Evolutionary conservation across 1,140 invertebrate genomes (phyloP), one percentile per base, ranked within the genome.

Genomic region (Eubasilissa regina): DNA sequence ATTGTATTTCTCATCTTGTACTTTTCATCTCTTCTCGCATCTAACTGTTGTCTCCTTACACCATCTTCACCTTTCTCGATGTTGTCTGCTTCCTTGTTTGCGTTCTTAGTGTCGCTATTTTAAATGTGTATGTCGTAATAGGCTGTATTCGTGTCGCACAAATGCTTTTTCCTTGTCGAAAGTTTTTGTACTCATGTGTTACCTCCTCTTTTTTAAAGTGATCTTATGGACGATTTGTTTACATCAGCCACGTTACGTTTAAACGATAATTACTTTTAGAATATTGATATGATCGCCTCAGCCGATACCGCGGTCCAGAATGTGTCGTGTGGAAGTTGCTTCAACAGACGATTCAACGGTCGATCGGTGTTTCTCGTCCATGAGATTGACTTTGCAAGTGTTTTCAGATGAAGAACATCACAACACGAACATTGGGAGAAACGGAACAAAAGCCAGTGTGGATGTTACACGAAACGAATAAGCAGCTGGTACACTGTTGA

Each of bases 341-440:
- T 35, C 25, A 1, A 35, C 25, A 35, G 25, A 6, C 25, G 25
- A 6, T 6, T 3, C 25, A 35, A 35, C 25, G 1, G 25, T 35
- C 25, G 55, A 21, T 13, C 17, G 73, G 11, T 12, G 60, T 64
- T 64, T 43, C 60, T 44, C 64, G 64, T 17, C 76, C 68, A 48
- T 75, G 47, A 47, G 70, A 81, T 79, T 81, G 77, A 81, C 77
- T 81, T 79, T 81, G 72, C 60, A 77, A 79, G 77, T 81, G 75
- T 79, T 81, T 81, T 81, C 80, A 81, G 80, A 81, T 79, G 80
- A 81, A 51, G 80, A 79, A 45, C 77, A 55, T 76, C 80, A 77
- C 80, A 79, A 81, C 80, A 77, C 80, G 53, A 81, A 79, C 77
- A 73, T 81, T 58, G 80, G 80, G n/a, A 79, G 80, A 66, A 81